phyloP scores from a whole-genome alignment of 2,888 invertebrate species.

The Anorthoa munda region DNA sequence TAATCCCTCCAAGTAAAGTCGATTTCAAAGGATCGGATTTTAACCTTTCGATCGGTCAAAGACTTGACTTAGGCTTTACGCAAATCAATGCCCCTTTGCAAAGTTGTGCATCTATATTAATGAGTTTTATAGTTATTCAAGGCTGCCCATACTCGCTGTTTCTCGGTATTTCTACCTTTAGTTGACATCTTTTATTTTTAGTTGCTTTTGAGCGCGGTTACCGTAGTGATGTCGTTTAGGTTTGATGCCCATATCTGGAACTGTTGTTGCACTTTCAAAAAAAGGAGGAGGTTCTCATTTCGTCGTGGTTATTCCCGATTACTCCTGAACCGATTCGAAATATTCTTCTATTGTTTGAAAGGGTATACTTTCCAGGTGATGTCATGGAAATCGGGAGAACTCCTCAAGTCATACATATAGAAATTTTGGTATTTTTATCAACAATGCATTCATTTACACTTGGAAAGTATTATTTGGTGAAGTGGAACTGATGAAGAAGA shows the following conservation, averaged over 20 bases:
- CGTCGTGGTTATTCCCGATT: too few species aligned
- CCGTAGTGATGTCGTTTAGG: not conserved
- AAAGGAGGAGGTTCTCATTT: not conserved
- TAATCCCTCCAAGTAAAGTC: slow-evolving; percentile 6
- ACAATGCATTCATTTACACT: too few species aligned
- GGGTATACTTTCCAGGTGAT: too few species aligned
- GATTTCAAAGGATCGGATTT: slow-evolving; percentile 40
- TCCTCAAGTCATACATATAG: too few species aligned
- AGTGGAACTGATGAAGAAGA: too few species aligned
- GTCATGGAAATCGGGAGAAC: too few species aligned
- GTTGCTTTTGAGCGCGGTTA: slow-evolving; percentile 12
- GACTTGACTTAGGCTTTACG: slow-evolving; percentile 43
- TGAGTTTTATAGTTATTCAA: slow-evolving; percentile 42
- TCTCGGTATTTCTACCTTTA: slow-evolving; percentile 30
- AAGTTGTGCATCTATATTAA: slow-evolving; percentile 45
- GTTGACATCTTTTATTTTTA: not conserved
- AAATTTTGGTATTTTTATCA: too few species aligned
- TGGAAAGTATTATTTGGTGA: too few species aligned
- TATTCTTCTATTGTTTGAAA: too few species aligned
- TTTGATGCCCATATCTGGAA: not conserved
- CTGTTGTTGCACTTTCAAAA: not conserved
- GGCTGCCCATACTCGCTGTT: not conserved
- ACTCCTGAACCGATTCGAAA: too few species aligned
- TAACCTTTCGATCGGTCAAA: slow-evolving; percentile 57
- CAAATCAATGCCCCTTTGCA: slow-evolving; percentile 45